phyloP scores from a whole-genome alignment of 2,113 vertebrate genomes.

The Rhinoptilus africanus region DNA sequence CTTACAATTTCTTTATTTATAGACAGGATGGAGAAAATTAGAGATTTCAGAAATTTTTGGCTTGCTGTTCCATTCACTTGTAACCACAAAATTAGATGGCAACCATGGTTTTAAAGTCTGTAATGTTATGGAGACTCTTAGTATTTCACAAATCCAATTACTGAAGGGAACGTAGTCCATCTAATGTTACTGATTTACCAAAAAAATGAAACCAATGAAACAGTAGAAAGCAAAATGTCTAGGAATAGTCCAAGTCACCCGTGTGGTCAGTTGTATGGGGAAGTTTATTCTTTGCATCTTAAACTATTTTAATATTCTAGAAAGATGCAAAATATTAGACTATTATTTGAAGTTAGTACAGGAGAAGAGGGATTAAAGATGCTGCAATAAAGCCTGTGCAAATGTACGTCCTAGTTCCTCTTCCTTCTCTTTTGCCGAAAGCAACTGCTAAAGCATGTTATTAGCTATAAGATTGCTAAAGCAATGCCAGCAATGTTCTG shows the following conservation, averaged over 20 bases:
- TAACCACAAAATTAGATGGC: conserved; percentile 12
- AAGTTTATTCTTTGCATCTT: background rate
- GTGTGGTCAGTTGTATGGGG: background rate
- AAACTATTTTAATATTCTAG: background rate
- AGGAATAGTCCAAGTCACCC: background rate
- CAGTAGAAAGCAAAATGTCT: background rate
- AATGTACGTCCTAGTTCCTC: background rate
- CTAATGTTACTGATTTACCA: background rate
- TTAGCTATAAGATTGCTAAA: background rate
- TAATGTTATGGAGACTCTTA: background rate
- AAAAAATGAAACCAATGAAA: background rate
- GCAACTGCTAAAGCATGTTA: conserved; percentile 23
- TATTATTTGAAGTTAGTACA: background rate
- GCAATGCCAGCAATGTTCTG: background rate
- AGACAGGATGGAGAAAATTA: conserved; percentile 3
- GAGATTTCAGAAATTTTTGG: background rate
- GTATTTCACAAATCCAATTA: background rate
- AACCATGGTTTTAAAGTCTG: background rate
- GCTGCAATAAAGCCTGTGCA: background rate
- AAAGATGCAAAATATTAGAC: background rate
- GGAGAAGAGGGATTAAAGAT: background rate
- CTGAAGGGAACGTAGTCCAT: background rate
- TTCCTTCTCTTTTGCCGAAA: conserved; percentile 18
- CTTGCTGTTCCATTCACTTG: background rate
- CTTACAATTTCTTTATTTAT: background rate